These are phyloP conservation scores for Calephelis virginiensis DNA, from an alignment of 1,140 invertebrate species.

Conservation along the genomic window DNA sequence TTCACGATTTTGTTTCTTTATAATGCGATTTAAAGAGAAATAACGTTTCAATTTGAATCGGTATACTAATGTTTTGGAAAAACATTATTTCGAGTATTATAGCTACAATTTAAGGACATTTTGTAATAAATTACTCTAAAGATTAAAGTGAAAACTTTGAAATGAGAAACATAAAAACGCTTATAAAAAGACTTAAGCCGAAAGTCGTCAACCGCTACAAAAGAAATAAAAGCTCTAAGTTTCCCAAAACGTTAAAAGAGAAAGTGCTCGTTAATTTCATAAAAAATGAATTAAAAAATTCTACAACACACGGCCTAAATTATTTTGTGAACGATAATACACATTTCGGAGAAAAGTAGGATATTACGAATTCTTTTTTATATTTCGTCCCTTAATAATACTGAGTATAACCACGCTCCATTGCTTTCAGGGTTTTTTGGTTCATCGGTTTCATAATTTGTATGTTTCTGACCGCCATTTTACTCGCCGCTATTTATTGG, in stretches of 20 bases:
- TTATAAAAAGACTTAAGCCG: neutral
- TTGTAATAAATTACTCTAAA: too few species aligned
- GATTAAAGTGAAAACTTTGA: neutral
- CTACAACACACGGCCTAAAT: slow-evolving; percentile 52
- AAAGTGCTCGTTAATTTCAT: slow-evolving; percentile 37
- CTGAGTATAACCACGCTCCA: neutral
- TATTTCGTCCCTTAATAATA: neutral
- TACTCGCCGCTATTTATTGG: slow-evolving; percentile 45
- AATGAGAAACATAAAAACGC: slow-evolving; percentile 12
- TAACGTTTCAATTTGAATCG: too few species aligned
- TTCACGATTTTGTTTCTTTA: too few species aligned
- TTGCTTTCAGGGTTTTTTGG: slow-evolving; percentile 53
- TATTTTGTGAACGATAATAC: slow-evolving; percentile 47
- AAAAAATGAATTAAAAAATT: slow-evolving; percentile 43
- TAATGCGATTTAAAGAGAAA: too few species aligned
- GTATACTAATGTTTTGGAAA: too few species aligned
- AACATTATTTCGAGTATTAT: too few species aligned
- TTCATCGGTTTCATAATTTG: slow-evolving; percentile 36
- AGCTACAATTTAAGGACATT: too few species aligned
- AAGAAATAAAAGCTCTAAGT: slow-evolving; percentile 2
- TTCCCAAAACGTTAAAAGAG: slow-evolving; percentile 2
- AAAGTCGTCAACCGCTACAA: neutral
- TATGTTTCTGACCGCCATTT: slow-evolving; percentile 32
- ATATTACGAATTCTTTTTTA: slow-evolving; percentile 1
- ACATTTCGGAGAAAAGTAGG: slow-evolving; percentile 53